phyloP scores from a whole-genome alignment of 2,888 invertebrate genomes.

The Trissolcus japonicus region DNA sequence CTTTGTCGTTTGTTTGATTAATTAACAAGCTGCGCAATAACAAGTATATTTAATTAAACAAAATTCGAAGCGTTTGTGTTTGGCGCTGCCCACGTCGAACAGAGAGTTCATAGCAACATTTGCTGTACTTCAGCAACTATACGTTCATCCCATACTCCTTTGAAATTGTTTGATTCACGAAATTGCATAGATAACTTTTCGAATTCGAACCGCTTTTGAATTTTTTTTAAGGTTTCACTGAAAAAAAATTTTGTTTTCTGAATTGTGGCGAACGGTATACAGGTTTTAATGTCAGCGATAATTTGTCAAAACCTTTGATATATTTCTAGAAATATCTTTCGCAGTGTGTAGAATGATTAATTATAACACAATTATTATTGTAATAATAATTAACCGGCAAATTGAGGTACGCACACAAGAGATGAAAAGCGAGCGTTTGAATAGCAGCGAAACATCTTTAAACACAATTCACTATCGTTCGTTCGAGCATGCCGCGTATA shows the following conservation, averaged over 20 bases:
- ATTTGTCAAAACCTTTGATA: constrained; percentile 24
- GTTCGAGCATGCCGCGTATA: no score
- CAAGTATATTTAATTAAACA: constrained; percentile 37
- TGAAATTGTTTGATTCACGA: constrained; percentile 23
- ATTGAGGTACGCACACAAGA: constrained; percentile 11
- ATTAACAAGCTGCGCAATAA: constrained; percentile 30
- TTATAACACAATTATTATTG: constrained; percentile 37
- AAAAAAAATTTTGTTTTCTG: no score
- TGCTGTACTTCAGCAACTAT: constrained; percentile 19
- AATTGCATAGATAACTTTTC: not conserved
- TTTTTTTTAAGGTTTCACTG: no score
- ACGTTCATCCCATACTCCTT: not conserved
- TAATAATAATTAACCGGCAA: constrained; percentile 33
- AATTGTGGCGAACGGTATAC: no score
- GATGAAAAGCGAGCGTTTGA: not conserved
- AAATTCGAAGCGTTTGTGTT: constrained; percentile 14
- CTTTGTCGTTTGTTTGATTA: constrained; percentile 35
- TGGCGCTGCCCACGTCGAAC: no score
- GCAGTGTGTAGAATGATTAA: constrained; percentile 30
- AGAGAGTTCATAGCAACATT: not conserved
- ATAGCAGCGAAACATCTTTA: not conserved
- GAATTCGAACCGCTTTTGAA: not conserved
- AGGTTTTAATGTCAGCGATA: constrained; percentile 9
- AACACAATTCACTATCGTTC: no score
- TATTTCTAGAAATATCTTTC: constrained; percentile 29